Percentiles rank a stretch among this genome's conserved stretches.
Evolutionary conservation across 2,797 vertebrate species (phyloP).

Genomic region (Clarias laeviceps): DNA sequence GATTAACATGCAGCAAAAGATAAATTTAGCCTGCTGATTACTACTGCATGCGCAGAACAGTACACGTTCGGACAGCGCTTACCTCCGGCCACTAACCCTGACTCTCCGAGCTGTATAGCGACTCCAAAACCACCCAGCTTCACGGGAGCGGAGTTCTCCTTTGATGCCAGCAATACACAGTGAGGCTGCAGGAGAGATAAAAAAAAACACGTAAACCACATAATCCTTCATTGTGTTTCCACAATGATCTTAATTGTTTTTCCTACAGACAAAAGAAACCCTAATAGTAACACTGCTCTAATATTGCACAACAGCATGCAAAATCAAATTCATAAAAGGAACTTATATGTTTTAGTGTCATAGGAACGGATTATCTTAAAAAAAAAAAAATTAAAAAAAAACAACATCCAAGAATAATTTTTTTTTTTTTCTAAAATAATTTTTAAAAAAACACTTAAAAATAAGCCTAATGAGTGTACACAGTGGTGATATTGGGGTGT

Average conservation of each 20-base stretch:
- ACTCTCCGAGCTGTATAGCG: constrained; percentile 96
- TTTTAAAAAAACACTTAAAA: neutral
- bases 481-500: neutral
- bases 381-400: too few relatives aligned
- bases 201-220: constrained; percentile 4
- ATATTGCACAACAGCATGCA: neutral
- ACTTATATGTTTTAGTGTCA: too few relatives aligned
- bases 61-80: constrained; percentile 40
- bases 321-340: neutral
- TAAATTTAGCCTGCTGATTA: neutral
- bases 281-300: neutral
- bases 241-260: too few relatives aligned
- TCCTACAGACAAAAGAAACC: neutral
- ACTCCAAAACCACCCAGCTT: constrained; percentile 97
- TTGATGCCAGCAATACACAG: constrained; percentile 95
- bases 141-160: constrained; percentile 96
- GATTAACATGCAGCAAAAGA: too few relatives aligned
- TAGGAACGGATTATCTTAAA: neutral
- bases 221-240: neutral
- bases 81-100: constrained; percentile 97
- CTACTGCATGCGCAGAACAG: neutral
- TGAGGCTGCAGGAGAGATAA: constrained; percentile 82
- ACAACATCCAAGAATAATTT: too few relatives aligned
- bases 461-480: neutral
- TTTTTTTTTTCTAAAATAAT: too few relatives aligned